These are phyloP conservation scores for Sminthurinus signatus DNA, from an alignment of 1,140 invertebrate species.

Conservation along the genomic window DNA sequence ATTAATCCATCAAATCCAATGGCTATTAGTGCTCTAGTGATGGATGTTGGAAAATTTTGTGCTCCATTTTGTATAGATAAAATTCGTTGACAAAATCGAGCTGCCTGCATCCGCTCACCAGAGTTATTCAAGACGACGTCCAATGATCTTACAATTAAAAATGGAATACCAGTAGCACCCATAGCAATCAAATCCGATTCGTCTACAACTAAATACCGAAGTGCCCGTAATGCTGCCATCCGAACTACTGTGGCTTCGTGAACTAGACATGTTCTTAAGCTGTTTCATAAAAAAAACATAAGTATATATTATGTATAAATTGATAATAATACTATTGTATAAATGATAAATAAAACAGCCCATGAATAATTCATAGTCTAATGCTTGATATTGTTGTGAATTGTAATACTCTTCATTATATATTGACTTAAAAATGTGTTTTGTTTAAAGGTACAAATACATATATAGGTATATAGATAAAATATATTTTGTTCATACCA, in stretches of 20 bases:
- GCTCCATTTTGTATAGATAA: slow-evolving; percentile 45
- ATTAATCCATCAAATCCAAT: slow-evolving; percentile 66
- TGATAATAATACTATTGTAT: neutral
- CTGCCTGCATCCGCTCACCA: slow-evolving; percentile 79
- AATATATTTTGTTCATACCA: slow-evolving; percentile 66
- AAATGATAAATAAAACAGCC: slow-evolving; percentile 3
- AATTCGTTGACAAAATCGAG: no score
- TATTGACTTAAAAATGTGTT: neutral
- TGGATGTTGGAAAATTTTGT: slow-evolving; percentile 53
- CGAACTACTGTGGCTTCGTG: slow-evolving; percentile 82
- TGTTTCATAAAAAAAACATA: slow-evolving; percentile 47
- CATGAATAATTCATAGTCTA: neutral
- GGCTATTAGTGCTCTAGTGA: slow-evolving; percentile 67
- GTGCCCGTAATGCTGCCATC: slow-evolving; percentile 72
- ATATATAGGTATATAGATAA: slow-evolving; percentile 1
- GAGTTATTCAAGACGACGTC: slow-evolving; percentile 77
- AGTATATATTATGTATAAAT: neutral
- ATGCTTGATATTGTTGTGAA: no score
- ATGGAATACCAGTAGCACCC: slow-evolving; percentile 56
- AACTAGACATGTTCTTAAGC: slow-evolving; percentile 72
- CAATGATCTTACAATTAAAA: slow-evolving; percentile 50
- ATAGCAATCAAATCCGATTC: slow-evolving; percentile 69
- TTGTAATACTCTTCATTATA: no score
- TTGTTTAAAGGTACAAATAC: neutral
- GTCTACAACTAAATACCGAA: slow-evolving; percentile 73